Base-by-base conservation (phyloP, 2,797 vertebrate genomes). In the Sciurus vulgaris region DNA sequence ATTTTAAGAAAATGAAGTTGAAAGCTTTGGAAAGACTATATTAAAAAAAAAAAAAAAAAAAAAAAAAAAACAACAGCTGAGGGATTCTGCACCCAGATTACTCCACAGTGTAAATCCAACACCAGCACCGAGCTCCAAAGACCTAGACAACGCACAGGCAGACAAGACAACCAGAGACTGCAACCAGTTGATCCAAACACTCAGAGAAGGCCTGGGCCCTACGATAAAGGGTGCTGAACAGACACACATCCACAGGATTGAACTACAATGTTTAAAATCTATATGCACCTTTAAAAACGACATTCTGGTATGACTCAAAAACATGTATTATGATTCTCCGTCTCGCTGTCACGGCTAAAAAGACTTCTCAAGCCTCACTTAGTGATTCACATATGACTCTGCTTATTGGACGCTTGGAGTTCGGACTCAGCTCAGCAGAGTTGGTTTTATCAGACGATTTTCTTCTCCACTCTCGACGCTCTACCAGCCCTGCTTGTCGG, bases 251-350 rank as follows among this genome's bases (percentile, higher is more conserved):
- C 28, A 20, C 13, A 38, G 33, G 8, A 82, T 18, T 76, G 89
- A 61, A 94, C n/a, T 20, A 44, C 73, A 87, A 74, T 38, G 38
- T 72, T 61, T 70, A 65, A 84, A 69, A 83, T 35, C 33, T 6
- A 18, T 24, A 73, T 17, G 3, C 38, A 33, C 61, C 73, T 35
- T 92, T 20, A 38, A 51, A 89, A 83, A 54, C 17, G 26, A 83
- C 54, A 90, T 89, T 78, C 63, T 89, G 73, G 33, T 49, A 87
- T 38, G 17, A 69, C 49, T 87, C 69, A 41, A 84, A 95, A 93
- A 69, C 2, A 92, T 14, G 18, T 44, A 63, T 28, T 59, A n/a
- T 33, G 47, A 47, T n/a, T 67, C 38, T 87, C 28, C 38, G 35
- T 79, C 79, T 94, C 96, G 67, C 38, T 47, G 79, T 41, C 22